Percentiles rank a stretch among this genome's conserved stretches.
Evolutionary conservation across 2,888 invertebrate species (phyloP).

Genomic region (Lithodes maja): DNA sequence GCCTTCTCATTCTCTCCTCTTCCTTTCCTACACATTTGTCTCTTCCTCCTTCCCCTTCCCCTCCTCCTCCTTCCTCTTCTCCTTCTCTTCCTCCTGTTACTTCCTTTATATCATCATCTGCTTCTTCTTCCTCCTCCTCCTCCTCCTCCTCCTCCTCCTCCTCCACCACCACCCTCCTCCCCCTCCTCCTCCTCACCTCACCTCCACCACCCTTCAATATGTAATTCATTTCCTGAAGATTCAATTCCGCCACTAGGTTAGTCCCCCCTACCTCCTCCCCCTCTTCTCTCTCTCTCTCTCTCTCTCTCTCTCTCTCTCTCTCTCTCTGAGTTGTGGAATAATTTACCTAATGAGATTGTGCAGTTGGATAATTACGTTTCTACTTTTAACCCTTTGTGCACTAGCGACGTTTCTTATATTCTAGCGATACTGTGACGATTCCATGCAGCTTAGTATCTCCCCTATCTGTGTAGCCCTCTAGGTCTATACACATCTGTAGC

Average conservation of each 20-base stretch:
- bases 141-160: background rate
- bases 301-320: background rate
- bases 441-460: no score
- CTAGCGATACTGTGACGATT: no score
- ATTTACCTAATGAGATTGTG: no score
- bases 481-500: no score
- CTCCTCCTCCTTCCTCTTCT: background rate
- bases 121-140: constrained; percentile 45
- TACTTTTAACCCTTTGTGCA: no score
- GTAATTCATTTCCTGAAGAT: constrained; percentile 36
- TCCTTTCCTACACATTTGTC: constrained; percentile 18
- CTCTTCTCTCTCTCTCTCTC: background rate
- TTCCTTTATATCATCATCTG: background rate
- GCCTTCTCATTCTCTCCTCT: constrained; percentile 17
- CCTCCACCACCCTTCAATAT: constrained; percentile 15
- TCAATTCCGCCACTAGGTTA: constrained; percentile 21
- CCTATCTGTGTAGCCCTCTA: no score
- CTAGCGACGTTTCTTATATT: no score
- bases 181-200: constrained; percentile 17
- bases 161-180: no score
- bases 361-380: no score
- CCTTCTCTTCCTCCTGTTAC: background rate
- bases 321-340: no score
- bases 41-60: background rate
- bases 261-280: background rate